Conservation (phyloP, 1,140 invertebrate genomes). For the Sycophaga agraensis region DNA sequence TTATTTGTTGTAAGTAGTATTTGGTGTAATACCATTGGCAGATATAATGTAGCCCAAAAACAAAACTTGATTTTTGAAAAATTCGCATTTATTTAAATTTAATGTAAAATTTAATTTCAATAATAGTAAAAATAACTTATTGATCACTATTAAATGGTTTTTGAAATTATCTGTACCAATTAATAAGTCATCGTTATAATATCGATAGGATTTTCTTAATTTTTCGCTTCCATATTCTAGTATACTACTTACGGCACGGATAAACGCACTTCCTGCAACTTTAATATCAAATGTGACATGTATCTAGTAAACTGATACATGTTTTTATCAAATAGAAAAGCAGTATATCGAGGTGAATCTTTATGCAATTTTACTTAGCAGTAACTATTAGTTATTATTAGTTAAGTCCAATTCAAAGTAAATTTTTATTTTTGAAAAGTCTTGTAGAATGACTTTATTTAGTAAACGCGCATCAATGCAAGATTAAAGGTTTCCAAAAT, state of each 20-base stretch:
- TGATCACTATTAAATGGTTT: background rate
- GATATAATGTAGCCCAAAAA: background rate
- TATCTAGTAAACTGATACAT: conserved; percentile 40
- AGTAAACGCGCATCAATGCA: no score
- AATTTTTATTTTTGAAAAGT: conserved; percentile 1
- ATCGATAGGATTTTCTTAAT: background rate
- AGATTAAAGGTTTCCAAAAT: background rate
- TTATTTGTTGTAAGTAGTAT: background rate
- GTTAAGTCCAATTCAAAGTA: conserved; percentile 20
- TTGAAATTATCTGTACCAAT: background rate
- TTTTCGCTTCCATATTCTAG: background rate
- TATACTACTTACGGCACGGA: conserved; percentile 5
- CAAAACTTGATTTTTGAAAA: background rate
- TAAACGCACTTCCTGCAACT: conserved; percentile 43
- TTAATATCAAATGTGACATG: conserved; percentile 46
- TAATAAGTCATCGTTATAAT: background rate
- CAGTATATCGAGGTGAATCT: conserved; percentile 40
- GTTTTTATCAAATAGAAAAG: conserved; percentile 39
- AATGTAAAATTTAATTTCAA: background rate
- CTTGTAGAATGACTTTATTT: conserved; percentile 22
- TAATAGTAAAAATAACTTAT: background rate
- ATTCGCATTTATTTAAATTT: conserved; percentile 13
- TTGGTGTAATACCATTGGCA: background rate
- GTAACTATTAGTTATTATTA: conserved; percentile 40
- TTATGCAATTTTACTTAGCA: conserved; percentile 42